A percentile compares a stretch with the other conserved stretches of the same genome.
These are phyloP conservation scores for Muntiacus muntjak DNA, from an alignment of 2,113 vertebrate genomes.

Conservation along the genomic window DNA sequence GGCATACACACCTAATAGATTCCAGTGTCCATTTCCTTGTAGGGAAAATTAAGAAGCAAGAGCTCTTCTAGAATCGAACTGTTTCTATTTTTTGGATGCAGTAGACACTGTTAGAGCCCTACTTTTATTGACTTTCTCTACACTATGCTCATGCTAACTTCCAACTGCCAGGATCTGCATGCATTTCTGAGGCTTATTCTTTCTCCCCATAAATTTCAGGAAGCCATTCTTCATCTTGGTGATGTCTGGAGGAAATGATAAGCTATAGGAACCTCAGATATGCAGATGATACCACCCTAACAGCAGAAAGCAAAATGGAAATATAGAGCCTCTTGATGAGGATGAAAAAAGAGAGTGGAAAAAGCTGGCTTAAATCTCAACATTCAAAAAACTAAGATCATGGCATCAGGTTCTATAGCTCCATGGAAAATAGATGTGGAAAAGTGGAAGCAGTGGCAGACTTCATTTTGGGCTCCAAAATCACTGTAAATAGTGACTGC, in stretches of 20 bases:
- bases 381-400: too few species aligned
- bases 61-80: background rate
- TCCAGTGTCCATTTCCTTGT: background rate
- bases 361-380: too few species aligned
- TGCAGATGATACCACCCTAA: too few species aligned
- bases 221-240: background rate
- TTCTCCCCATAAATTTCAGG: background rate
- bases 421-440: too few species aligned
- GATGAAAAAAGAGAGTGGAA: too few species aligned
- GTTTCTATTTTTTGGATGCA: rapidly evolving
- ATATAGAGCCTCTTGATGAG: too few species aligned
- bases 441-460: too few species aligned
- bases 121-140: background rate
- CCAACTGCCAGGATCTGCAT: background rate
- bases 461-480: too few species aligned
- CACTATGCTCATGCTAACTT: rapidly evolving
- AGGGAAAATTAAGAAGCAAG: background rate
- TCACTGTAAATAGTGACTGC: too few species aligned
- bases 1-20: background rate
- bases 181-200: background rate
- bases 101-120: rapidly evolving
- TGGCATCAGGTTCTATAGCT: too few species aligned
- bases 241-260: background rate
- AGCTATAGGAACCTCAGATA: too few species aligned
- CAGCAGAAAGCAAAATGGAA: too few species aligned